Conservation (phyloP, 2,888 invertebrate species). For the Sisyra terminalis region DNA sequence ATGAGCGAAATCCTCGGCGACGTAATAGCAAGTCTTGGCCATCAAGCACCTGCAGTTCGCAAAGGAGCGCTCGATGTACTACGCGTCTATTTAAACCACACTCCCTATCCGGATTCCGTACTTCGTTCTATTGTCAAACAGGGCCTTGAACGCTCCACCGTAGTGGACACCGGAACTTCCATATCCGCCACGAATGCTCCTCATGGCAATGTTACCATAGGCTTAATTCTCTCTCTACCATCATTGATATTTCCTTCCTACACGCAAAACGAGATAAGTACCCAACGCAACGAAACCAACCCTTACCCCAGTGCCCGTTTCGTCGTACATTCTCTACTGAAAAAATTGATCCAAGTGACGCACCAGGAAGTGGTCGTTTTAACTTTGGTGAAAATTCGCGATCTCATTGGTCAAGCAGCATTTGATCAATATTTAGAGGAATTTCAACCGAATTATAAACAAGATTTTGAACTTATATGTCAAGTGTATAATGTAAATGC, state of each 20-base stretch:
- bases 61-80: constrained; percentile 65
- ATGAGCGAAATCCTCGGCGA: constrained; percentile 46
- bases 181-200: constrained; percentile 13
- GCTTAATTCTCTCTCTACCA: constrained; percentile 46
- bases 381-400: constrained; percentile 51
- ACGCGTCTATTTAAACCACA: constrained; percentile 52
- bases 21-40: constrained; percentile 62
- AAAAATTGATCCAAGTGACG: constrained; percentile 28
- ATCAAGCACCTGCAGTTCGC: constrained; percentile 61
- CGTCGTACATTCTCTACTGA: constrained; percentile 24
- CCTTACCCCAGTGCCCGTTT: constrained; percentile 16
- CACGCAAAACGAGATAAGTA: constrained; percentile 17
- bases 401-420: constrained; percentile 44
- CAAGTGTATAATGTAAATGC: constrained; percentile 34
- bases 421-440: constrained; percentile 37
- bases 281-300: constrained; percentile 18
- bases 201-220: constrained; percentile 41
- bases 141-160: constrained; percentile 37
- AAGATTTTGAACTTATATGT: constrained; percentile 41
- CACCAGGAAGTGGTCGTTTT: constrained; percentile 48
- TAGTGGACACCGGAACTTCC: constrained; percentile 32
- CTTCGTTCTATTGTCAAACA: constrained; percentile 45
- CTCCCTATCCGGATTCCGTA: constrained; percentile 47
- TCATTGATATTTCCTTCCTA: constrained; percentile 39
- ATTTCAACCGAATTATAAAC: constrained; percentile 28